These are phyloP conservation scores for Drosophila kepulauana DNA, from an alignment of 1,140 invertebrate genomes.

Conservation along the genomic window DNA sequence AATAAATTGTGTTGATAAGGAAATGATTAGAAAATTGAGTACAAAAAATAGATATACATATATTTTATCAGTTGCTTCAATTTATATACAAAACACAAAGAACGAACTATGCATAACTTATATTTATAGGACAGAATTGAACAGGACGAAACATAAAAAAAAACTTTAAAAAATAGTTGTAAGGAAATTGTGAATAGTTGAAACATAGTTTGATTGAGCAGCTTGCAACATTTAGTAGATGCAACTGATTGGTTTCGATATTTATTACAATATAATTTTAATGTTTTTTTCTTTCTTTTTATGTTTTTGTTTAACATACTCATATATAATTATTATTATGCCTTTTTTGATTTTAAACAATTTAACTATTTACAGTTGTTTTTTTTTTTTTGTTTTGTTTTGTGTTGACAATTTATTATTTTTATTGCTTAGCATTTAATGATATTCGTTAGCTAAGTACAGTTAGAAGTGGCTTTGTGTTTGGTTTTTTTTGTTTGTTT, in stretches of 20 bases:
- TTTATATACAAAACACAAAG: conserved; percentile 23
- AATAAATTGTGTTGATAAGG: conserved; percentile 4
- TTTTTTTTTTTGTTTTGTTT: conserved; percentile 2
- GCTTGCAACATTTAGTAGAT: conserved; percentile 13
- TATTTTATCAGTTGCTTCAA: conserved; percentile 9
- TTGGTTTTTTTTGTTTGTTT: background rate
- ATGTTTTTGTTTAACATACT: conserved; percentile 15
- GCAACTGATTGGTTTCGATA: conserved; percentile 18
- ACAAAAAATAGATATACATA: background rate
- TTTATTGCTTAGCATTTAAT: conserved; percentile 72
- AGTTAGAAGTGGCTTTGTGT: conserved; percentile 9
- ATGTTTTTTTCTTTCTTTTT: background rate
- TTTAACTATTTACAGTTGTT: conserved; percentile 47
- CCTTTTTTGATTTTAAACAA: conserved; percentile 23
- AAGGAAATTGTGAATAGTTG: conserved; percentile 33
- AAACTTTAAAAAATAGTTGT: conserved; percentile 13
- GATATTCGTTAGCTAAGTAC: conserved; percentile 55
- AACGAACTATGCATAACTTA: conserved; percentile 28
- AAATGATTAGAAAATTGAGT: background rate
- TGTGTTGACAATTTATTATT: conserved; percentile 9
- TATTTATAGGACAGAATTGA: conserved; percentile 47
- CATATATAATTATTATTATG: conserved; percentile 13
- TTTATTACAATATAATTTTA: conserved; percentile 19
- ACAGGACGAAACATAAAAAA: conserved; percentile 12
- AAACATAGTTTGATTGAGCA: conserved; percentile 53